Base-by-base conservation (phyloP, 1,140 invertebrate species). In the Brachionus calyciflorus region DNA sequence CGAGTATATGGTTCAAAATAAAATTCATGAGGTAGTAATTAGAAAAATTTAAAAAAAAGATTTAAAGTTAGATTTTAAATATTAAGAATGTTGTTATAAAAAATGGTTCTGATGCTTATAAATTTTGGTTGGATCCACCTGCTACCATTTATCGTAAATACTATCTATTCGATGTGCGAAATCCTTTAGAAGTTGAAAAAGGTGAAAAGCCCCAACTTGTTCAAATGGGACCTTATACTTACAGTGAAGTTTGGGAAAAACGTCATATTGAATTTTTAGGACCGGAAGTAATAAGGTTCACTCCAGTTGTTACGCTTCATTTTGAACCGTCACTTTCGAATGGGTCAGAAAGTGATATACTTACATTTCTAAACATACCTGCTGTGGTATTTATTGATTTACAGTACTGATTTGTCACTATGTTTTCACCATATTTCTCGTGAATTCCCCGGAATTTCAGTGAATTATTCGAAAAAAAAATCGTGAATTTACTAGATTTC, bases 11-110 rank as follows among this genome's bases (percentile, higher is more conserved):
- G 19, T 65, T 0, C 9, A 65, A 41, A 5, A 41, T 12, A 37
- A 65, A 40, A 46, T 65, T 19, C 37, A 65, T 21, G 0, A 65
- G 24, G 60, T 65, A 55, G 2, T 14, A 9, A 21, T 57, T 17
- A 9, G n/a, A n/a, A n/a, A n/a, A n/a, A n/a, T n/a, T 46, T 1
- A 17, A 70, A 55, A 55, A 26, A 55, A 55, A 55, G 30, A 55
- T 55, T 46, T n/a, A n/a, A 63, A 37, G n/a, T 40, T 40, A 37
- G 37, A 26, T 24, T 30, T 51, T 30, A 28, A 70, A 70, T n/a
- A 70, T 73, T 55, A 51, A 73, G 69, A 73, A 73, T 51, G 37
- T 73, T 19, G 33, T 73, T n/a, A 49, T 73, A 21, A 19, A 55
- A 41, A 21, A 37, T 6, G 30, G 40, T 41, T 73, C 69, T 24